Conservation (phyloP, 1,140 invertebrate species). For the Arctopsyche grandis region DNA sequence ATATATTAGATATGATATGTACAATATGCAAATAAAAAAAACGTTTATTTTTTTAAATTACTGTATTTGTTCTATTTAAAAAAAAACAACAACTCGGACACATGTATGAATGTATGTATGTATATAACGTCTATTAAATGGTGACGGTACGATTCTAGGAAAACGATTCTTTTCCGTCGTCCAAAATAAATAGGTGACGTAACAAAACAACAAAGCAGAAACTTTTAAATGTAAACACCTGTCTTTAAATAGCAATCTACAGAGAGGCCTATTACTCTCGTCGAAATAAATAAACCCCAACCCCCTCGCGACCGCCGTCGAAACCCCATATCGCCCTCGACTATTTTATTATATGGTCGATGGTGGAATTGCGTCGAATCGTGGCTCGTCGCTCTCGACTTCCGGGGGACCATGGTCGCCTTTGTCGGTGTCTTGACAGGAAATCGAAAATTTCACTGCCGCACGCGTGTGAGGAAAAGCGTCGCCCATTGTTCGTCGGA, state of each 20-base stretch:
- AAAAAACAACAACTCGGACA: no score
- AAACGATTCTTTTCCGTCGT: background rate
- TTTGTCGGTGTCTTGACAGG: conserved; percentile 7
- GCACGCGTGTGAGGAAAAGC: background rate
- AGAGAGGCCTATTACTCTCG: background rate
- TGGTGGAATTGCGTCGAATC: background rate
- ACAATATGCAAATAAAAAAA: no score
- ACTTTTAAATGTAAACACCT: background rate
- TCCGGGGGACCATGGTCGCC: background rate
- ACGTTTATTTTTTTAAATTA: no score
- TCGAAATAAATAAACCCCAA: conserved; percentile 25
- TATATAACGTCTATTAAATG: no score
- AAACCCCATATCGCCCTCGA: background rate
- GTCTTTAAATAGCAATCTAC: background rate
- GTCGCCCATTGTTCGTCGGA: background rate
- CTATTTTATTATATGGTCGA: no score
- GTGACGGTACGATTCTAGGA: background rate
- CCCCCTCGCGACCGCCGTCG: background rate
- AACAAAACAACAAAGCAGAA: background rate
- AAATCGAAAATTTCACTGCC: conserved; percentile 14
- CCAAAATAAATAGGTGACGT: background rate
- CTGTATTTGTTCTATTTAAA: no score
- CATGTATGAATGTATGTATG: no score
- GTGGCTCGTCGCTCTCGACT: background rate
- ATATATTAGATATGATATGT: no score